phyloP scores from a whole-genome alignment of 2,113 vertebrate genomes.

The Deroptyus accipitrinus region DNA sequence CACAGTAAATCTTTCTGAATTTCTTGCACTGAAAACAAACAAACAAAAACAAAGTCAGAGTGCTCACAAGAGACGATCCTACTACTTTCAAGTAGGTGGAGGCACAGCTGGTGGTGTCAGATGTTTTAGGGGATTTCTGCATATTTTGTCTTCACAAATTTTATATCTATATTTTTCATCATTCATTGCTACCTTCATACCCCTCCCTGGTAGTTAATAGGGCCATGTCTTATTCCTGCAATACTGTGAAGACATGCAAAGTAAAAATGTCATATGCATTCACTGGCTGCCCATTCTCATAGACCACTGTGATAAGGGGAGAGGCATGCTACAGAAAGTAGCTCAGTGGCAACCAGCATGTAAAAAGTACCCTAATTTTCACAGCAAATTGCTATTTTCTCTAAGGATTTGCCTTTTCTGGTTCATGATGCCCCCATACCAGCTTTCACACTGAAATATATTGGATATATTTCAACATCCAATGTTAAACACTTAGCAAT shows the following conservation, averaged over 20 bases:
- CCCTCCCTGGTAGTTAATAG: background rate
- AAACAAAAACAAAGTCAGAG: slow-evolving; percentile 7
- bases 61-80: background rate
- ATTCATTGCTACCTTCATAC: background rate
- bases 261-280: background rate
- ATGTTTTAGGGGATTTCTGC: slow-evolving; percentile 29
- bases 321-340: background rate
- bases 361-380: background rate
- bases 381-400: background rate
- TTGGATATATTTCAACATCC: background rate
- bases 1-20: background rate
- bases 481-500: background rate
- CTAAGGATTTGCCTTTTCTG: background rate
- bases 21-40: background rate
- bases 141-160: background rate
- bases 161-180: background rate
- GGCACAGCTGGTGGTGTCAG: background rate
- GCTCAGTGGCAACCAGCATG: background rate
- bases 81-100: background rate
- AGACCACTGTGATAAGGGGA: background rate
- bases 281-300: background rate
- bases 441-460: background rate
- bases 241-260: background rate
- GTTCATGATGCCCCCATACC: background rate
- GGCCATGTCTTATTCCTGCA: background rate